Conservation (phyloP, 1,140 invertebrate species). For the Sitophilus oryzae region DNA sequence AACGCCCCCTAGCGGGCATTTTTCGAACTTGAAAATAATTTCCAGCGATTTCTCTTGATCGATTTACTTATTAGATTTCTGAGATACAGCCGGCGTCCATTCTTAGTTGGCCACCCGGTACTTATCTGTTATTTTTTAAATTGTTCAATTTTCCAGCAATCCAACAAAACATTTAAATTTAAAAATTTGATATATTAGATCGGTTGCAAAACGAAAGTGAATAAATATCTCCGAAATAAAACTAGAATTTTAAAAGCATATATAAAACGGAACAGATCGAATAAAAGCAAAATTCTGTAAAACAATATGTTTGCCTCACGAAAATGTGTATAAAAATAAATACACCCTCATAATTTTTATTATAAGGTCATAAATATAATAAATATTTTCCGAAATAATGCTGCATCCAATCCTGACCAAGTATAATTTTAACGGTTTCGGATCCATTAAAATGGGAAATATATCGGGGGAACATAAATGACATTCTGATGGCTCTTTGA, state of each 20-base stretch:
- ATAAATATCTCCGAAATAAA: too few species aligned
- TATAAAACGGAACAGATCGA: neutral
- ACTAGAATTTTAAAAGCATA: neutral
- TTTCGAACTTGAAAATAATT: too few species aligned
- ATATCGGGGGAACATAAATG: neutral
- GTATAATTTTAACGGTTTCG: neutral
- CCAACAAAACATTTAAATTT: too few species aligned
- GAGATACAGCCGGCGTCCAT: too few species aligned
- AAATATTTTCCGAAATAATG: neutral
- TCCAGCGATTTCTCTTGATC: too few species aligned
- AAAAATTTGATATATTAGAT: too few species aligned
- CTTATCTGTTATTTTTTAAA: too few species aligned
- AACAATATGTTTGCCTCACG: neutral
- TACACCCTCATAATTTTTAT: neutral
- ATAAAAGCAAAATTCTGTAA: neutral
- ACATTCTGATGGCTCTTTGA: neutral
- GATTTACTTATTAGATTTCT: too few species aligned
- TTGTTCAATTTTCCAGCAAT: too few species aligned
- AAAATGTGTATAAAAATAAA: neutral
- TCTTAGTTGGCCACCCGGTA: too few species aligned
- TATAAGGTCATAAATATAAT: neutral
- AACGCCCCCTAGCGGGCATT: too few species aligned
- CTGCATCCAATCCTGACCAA: neutral
- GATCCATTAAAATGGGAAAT: neutral
- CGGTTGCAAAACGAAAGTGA: too few species aligned